A percentile compares a stretch with the other conserved stretches of the same genome.
Conservation (phyloP, 2,888 invertebrate genomes). For the Phlogophora meticulosa region DNA sequence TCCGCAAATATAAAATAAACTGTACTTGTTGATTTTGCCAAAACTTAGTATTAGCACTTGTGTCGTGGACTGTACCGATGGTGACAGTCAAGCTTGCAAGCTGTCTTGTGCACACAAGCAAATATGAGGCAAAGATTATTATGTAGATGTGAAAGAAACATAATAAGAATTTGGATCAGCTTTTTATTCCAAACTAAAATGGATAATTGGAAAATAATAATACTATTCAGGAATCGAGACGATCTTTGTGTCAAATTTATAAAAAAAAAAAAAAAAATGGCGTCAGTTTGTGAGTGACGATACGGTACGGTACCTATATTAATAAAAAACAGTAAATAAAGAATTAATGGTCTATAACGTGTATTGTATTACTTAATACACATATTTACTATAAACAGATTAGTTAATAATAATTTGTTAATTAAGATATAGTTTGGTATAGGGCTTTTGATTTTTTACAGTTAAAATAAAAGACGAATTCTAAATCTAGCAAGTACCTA, state of each 20-base stretch:
- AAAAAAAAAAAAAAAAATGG: too few species aligned
- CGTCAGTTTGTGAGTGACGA: too few species aligned
- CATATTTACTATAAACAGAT: too few species aligned
- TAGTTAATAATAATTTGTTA: too few species aligned
- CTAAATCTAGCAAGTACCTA: too few species aligned
- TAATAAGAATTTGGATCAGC: neutral
- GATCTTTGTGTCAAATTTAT: neutral
- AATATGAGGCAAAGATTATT: slow-evolving; percentile 66
- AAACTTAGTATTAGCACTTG: slow-evolving; percentile 38
- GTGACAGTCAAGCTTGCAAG: slow-evolving; percentile 74
- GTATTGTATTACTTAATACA: too few species aligned
- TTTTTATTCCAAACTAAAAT: neutral
- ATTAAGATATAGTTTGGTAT: too few species aligned
- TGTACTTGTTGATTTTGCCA: slow-evolving; percentile 1
- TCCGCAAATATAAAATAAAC: slow-evolving; percentile 14
- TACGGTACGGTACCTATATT: too few species aligned
- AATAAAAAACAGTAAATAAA: too few species aligned
- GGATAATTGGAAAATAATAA: neutral
- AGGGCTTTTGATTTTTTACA: too few species aligned
- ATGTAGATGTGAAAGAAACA: slow-evolving; percentile 45
- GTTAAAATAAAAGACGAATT: too few species aligned
- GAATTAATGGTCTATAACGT: too few species aligned
- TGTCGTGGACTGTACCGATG: slow-evolving; percentile 57
- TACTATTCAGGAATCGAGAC: neutral
- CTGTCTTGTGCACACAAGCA: slow-evolving; percentile 71